These are phyloP conservation scores for Yponomeuta cagnagella DNA, from an alignment of 2,888 invertebrate species.

Conservation along the genomic window DNA sequence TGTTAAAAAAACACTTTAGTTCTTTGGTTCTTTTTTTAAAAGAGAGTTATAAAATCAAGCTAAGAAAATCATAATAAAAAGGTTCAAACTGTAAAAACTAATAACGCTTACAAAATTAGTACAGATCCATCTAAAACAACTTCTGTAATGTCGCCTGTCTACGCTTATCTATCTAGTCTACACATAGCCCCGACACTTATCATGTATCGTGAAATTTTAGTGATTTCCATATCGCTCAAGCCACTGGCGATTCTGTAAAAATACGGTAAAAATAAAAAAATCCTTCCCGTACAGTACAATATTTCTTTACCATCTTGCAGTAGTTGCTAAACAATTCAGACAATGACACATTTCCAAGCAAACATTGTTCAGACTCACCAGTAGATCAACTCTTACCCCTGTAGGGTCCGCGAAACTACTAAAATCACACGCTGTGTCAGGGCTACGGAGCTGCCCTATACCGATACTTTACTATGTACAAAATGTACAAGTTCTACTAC, in stretches of 20 bases:
- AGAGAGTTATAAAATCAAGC: not conserved
- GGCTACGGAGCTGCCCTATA: not conserved
- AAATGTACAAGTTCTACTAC: conserved; percentile 10
- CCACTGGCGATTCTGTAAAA: too few species aligned
- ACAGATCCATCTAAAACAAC: not conserved
- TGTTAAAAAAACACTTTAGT: conserved; percentile 5
- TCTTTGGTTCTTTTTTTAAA: conserved; percentile 15
- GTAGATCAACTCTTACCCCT: too few species aligned
- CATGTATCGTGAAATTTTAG: not conserved
- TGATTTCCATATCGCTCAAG: not conserved
- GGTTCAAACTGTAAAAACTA: not conserved
- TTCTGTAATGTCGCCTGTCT: not conserved
- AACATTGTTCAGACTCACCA: too few species aligned
- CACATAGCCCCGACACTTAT: too few species aligned
- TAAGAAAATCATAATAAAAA: not conserved
- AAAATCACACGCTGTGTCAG: not conserved
- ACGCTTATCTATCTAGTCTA: not conserved
- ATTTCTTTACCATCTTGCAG: too few species aligned
- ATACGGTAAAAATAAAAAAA: too few species aligned
- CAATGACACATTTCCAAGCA: too few species aligned
- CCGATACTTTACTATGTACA: not conserved
- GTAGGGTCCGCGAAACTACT: not conserved
- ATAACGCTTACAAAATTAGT: not conserved
- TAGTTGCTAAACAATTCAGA: too few species aligned
- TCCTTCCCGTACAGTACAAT: too few species aligned